phyloP scores from a whole-genome alignment of 2,797 vertebrate genomes.

The Microhierax caerulescens region DNA sequence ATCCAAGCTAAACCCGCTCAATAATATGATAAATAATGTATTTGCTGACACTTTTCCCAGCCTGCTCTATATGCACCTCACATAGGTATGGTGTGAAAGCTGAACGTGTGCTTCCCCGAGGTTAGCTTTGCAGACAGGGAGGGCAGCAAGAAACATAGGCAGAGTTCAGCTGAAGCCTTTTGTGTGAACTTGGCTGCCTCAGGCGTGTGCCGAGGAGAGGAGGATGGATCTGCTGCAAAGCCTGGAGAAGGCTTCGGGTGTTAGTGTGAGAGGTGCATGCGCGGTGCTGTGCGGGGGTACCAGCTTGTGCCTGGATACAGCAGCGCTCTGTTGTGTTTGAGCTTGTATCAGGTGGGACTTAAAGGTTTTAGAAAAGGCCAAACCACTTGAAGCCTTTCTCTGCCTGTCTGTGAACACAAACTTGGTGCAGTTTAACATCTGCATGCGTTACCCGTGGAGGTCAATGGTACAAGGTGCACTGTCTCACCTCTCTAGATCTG shows the following conservation, averaged over 20 bases:
- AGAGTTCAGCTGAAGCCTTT: neutral
- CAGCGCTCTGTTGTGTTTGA: neutral
- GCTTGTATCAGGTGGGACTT: neutral
- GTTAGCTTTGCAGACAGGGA: neutral
- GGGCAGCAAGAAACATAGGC: neutral
- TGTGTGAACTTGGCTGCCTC: accelerated
- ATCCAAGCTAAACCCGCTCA: neutral
- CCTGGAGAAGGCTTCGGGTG: neutral
- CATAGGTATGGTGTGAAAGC: neutral
- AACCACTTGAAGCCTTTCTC: neutral
- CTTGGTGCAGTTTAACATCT: accelerated
- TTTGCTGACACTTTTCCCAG: neutral
- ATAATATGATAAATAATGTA: conserved; percentile 20
- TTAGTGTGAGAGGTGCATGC: accelerated
- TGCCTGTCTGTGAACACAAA: neutral
- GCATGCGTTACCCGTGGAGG: accelerated
- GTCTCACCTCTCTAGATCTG: neutral
- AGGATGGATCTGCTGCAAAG: neutral
- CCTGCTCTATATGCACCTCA: neutral
- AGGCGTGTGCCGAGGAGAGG: neutral
- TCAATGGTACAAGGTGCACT: accelerated
- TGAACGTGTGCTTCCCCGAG: neutral
- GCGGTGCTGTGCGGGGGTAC: accelerated
- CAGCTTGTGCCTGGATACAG: neutral
- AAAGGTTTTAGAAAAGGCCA: neutral